Evolutionary conservation across 2,888 invertebrate species (phyloP).

Genomic region (Erebia ligea): DNA sequence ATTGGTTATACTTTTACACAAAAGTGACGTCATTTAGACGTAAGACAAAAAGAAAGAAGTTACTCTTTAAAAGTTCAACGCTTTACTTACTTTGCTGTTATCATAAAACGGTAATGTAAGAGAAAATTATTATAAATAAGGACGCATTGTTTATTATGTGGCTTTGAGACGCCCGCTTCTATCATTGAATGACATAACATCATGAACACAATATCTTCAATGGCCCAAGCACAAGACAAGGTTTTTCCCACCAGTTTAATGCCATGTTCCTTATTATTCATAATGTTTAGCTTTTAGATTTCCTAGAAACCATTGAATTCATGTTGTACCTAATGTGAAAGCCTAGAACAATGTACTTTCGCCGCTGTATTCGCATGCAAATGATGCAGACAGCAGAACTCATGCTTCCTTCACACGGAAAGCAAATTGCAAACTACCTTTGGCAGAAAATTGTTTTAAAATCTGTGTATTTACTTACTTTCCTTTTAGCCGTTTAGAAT

Average conservation of each 20-base stretch:
- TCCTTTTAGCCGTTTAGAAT: background rate
- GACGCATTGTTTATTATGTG: background rate
- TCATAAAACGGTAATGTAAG: background rate
- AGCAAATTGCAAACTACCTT: conserved; percentile 39
- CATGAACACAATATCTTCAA: background rate
- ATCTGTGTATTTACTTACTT: background rate
- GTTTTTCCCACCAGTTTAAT: conserved; percentile 15
- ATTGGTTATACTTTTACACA: background rate
- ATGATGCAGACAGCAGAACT: conserved; percentile 47
- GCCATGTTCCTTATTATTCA: conserved; percentile 23
- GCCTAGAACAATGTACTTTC: conserved; percentile 65
- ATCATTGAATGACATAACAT: conserved; percentile 13
- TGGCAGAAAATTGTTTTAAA: conserved; percentile 25
- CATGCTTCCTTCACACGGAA: conserved; percentile 46
- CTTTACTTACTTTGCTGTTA: no score
- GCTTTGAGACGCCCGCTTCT: background rate
- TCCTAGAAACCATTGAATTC: conserved; percentile 56
- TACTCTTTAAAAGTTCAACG: no score
- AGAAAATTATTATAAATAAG: background rate
- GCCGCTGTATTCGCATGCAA: conserved; percentile 57
- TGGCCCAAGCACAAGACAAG: background rate
- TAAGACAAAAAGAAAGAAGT: no score
- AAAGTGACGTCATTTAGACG: background rate
- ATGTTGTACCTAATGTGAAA: conserved; percentile 59
- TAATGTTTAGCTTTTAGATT: conserved; percentile 48